Conservation (phyloP, 2,888 invertebrate species). For the Metacarcinus magister region DNA sequence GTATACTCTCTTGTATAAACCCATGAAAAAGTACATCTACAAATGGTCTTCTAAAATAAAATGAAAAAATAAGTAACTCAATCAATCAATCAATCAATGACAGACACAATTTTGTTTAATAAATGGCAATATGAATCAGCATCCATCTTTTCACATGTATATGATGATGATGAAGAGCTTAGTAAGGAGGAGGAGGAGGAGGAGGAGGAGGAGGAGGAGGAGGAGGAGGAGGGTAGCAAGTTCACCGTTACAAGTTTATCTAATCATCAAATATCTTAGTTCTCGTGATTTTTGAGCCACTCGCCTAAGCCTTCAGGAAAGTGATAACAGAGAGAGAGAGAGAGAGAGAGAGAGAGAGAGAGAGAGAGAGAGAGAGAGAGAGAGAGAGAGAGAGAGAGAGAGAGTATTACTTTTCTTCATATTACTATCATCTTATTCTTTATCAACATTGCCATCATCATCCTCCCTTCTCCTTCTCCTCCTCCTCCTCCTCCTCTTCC, state of each 20-base stretch:
- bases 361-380: constrained; percentile 20
- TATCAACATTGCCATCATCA: background rate
- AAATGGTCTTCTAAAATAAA: no score
- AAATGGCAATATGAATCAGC: background rate
- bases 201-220: background rate
- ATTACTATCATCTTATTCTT: background rate
- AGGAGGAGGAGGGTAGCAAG: background rate
- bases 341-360: constrained; percentile 26
- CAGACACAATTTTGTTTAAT: background rate
- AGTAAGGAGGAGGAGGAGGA: background rate
- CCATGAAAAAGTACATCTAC: no score
- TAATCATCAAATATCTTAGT: constrained; percentile 4
- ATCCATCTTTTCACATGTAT: background rate
- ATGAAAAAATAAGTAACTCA: no score
- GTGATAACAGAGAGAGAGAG: background rate
- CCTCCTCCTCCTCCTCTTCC: background rate
- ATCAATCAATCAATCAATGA: background rate
- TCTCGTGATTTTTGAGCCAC: background rate
- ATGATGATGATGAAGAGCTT: background rate
- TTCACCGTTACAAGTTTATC: background rate
- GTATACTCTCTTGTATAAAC: no score
- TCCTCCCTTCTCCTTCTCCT: background rate
- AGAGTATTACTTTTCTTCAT: background rate
- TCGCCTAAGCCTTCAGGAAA: constrained; percentile 4
- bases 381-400: constrained; percentile 19